Evolutionary conservation across 1,140 invertebrate genomes (phyloP).

Genomic region (Caenorhabditis inopinata): DNA sequence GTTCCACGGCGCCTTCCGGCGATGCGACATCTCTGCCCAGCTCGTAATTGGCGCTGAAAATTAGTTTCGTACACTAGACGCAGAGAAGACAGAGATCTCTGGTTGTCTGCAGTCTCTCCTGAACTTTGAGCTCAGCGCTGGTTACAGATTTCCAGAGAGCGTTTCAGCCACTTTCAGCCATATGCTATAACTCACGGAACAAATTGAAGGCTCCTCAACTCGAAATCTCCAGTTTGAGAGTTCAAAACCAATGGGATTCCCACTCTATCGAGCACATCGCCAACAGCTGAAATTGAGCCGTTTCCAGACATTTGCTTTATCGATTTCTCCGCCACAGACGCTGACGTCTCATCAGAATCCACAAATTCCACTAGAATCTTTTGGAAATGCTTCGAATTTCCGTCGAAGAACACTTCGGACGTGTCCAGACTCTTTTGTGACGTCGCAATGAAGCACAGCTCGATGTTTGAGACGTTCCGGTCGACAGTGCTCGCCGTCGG

Average conservation of each 20-base stretch:
- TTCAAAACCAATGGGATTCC: neutral
- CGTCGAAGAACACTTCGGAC: constrained; percentile 18
- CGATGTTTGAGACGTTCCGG: neutral
- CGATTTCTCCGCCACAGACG: neutral
- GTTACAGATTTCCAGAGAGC: too few species aligned
- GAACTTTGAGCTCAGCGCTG: too few species aligned
- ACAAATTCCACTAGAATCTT: neutral
- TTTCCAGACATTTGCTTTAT: neutral
- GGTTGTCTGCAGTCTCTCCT: too few species aligned
- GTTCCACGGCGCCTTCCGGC: neutral
- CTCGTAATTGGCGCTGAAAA: neutral
- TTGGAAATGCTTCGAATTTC: neutral
- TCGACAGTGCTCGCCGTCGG: neutral
- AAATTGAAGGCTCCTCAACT: neutral
- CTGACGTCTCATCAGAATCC: neutral
- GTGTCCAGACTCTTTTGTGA: constrained; percentile 9
- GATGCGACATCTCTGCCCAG: neutral
- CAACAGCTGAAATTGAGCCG: neutral
- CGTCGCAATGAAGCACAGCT: neutral
- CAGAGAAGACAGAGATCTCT: too few species aligned
- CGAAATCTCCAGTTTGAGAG: neutral
- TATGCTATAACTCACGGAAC: neutral
- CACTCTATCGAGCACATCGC: neutral
- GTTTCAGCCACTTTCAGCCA: too few species aligned
- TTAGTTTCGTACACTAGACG: too few species aligned